phyloP scores from a whole-genome alignment of 2,888 invertebrate genomes.

The Boloria euphrosyne region DNA sequence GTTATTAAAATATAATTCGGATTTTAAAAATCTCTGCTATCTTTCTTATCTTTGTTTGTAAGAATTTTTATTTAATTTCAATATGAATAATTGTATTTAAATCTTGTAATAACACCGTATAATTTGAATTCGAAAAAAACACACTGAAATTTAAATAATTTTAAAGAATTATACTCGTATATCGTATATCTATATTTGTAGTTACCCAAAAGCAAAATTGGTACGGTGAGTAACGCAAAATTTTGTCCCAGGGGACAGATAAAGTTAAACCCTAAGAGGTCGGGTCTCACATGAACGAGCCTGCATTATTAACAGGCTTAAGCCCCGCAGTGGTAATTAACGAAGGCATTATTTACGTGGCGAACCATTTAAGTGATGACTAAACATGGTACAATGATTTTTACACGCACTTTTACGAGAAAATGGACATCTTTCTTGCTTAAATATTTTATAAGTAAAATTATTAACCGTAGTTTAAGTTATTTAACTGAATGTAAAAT shows the following conservation, averaged over 20 bases:
- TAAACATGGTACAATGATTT: slow-evolving; percentile 4
- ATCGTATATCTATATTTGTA: neutral
- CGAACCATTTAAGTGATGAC: slow-evolving; percentile 6
- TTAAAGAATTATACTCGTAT: too few species aligned
- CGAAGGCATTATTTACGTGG: slow-evolving; percentile 32
- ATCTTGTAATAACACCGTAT: too few species aligned
- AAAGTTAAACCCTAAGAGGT: slow-evolving; percentile 31
- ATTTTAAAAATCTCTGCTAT: too few species aligned
- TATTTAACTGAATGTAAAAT: too few species aligned
- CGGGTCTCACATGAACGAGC: slow-evolving; percentile 36
- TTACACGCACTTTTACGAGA: neutral
- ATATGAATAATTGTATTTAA: too few species aligned
- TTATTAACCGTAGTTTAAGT: too few species aligned
- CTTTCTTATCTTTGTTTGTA: too few species aligned
- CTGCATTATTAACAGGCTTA: slow-evolving; percentile 47
- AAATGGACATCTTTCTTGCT: neutral
- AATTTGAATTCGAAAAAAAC: too few species aligned
- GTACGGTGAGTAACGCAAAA: slow-evolving; percentile 18
- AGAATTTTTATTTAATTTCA: too few species aligned
- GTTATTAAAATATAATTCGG: too few species aligned
- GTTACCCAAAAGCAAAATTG: neutral
- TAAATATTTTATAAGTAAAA: neutral
- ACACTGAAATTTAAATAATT: too few species aligned
- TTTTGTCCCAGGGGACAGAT: slow-evolving; percentile 24
- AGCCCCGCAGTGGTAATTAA: slow-evolving; percentile 43